Conservation (phyloP, 2,888 invertebrate genomes). For the Quadriops clusia region DNA sequence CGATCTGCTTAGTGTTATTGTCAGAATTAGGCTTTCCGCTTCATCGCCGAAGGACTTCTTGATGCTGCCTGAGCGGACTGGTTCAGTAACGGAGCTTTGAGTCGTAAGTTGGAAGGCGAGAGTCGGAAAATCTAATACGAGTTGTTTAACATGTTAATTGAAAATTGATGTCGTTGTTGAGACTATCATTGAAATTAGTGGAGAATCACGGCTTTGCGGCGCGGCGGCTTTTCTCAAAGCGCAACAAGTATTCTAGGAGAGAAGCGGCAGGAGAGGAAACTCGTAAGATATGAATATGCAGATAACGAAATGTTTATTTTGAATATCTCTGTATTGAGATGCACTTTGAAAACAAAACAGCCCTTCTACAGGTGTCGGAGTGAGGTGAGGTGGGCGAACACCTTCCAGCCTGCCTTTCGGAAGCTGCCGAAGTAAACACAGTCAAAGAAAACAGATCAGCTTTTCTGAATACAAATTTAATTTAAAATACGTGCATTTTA, state of each 20-base stretch:
- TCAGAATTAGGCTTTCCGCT: conserved; percentile 24
- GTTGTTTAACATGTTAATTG: no score
- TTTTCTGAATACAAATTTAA: conserved; percentile 35
- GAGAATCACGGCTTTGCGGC: no score
- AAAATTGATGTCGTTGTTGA: no score
- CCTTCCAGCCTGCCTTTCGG: conserved; percentile 22
- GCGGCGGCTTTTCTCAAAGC: no score
- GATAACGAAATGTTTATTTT: conserved; percentile 1
- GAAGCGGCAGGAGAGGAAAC: no score
- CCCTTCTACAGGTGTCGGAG: conserved; percentile 21
- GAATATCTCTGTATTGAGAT: conserved; percentile 7
- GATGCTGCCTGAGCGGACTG: no score
- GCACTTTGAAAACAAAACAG: conserved; percentile 7
- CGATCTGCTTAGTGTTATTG: conserved; percentile 30
- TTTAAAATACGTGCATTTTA: conserved; percentile 32
- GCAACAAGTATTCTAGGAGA: no score
- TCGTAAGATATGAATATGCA: no score
- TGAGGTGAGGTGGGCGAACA: conserved; percentile 15
- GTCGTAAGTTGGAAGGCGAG: no score
- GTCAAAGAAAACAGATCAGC: conserved; percentile 34
- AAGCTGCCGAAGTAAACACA: conserved; percentile 33
- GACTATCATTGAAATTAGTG: no score
- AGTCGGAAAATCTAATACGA: no score
- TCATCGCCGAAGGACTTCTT: conserved; percentile 25
- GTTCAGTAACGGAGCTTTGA: no score